Conservation (phyloP, 2,888 invertebrate genomes). For the Anticlea derivata region DNA sequence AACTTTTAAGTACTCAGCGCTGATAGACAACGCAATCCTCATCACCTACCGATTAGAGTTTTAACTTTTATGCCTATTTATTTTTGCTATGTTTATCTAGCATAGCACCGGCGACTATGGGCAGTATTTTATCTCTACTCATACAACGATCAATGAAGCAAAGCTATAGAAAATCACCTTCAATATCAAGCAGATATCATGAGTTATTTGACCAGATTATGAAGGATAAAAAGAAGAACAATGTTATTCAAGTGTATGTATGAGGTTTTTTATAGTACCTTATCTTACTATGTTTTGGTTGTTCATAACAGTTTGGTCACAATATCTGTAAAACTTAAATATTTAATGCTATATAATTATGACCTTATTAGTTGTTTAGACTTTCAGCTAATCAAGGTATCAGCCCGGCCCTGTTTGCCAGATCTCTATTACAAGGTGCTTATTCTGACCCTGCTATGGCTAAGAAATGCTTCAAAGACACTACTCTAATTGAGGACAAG, state of each 20-base stretch:
- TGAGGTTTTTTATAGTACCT: neutral
- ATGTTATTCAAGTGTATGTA: slow-evolving; percentile 85
- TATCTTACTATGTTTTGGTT: no score
- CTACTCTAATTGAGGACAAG: slow-evolving; percentile 88
- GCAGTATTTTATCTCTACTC: slow-evolving; percentile 88
- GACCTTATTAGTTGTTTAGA: slow-evolving; percentile 43
- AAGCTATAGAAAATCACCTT: slow-evolving; percentile 84
- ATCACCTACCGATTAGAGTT: no score
- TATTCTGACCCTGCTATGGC: slow-evolving; percentile 68
- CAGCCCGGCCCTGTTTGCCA: slow-evolving; percentile 72
- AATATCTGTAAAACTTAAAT: no score
- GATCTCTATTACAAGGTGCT: slow-evolving; percentile 75
- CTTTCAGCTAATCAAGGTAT: slow-evolving; percentile 72
- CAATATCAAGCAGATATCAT: slow-evolving; percentile 81
- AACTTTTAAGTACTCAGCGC: no score
- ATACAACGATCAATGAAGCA: slow-evolving; percentile 86
- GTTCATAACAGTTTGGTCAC: no score
- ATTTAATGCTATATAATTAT: no score
- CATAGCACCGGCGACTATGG: slow-evolving; percentile 84
- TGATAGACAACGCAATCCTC: no score
- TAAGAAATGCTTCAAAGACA: slow-evolving; percentile 86
- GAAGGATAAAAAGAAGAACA: slow-evolving; percentile 75
- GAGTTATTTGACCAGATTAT: slow-evolving; percentile 80
- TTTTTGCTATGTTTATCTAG: slow-evolving; percentile 55
- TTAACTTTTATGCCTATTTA: no score